These are phyloP conservation scores for Hippasteria phrygiana DNA, from an alignment of 53 echinoderm and acorn worm species.

Conservation along the genomic window DNA sequence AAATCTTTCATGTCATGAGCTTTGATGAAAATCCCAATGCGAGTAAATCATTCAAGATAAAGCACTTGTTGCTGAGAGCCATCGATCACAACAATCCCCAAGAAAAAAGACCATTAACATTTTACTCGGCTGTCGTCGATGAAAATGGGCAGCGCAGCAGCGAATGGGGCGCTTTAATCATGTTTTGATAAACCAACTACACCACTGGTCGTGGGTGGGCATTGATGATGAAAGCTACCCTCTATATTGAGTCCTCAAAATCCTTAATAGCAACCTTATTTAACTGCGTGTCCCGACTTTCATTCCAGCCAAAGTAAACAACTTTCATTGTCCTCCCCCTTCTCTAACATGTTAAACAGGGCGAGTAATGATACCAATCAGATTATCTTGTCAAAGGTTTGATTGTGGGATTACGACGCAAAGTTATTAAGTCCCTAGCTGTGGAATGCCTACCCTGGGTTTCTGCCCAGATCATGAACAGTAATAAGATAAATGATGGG, in stretches of 20 bases:
- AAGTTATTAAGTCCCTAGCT: not conserved
- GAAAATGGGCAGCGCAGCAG: too few relatives aligned
- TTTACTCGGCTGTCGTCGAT: too few relatives aligned
- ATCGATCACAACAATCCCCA: not conserved
- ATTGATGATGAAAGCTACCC: not conserved
- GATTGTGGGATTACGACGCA: not conserved
- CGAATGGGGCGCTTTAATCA: not conserved
- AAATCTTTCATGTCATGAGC: not conserved
- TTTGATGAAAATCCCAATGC: not conserved
- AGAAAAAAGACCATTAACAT: not conserved
- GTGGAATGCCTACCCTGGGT: too few relatives aligned
- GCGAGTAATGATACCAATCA: slow-evolving; percentile 18
- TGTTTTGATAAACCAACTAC: not conserved
- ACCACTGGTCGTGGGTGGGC: slow-evolving; percentile 29
- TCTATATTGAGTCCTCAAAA: not conserved
- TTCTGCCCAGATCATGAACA: too few relatives aligned
- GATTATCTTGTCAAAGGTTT: not conserved
- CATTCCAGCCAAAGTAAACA: slow-evolving; percentile 7
- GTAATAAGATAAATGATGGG: too few relatives aligned
- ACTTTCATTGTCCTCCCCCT: not conserved
- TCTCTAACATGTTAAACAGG: not conserved
- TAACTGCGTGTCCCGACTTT: not conserved
- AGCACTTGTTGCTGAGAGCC: not conserved
- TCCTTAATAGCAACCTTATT: not conserved
- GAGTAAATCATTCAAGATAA: not conserved